Conservation (phyloP, 2,113 vertebrate species). For the Neotragus moschatus region DNA sequence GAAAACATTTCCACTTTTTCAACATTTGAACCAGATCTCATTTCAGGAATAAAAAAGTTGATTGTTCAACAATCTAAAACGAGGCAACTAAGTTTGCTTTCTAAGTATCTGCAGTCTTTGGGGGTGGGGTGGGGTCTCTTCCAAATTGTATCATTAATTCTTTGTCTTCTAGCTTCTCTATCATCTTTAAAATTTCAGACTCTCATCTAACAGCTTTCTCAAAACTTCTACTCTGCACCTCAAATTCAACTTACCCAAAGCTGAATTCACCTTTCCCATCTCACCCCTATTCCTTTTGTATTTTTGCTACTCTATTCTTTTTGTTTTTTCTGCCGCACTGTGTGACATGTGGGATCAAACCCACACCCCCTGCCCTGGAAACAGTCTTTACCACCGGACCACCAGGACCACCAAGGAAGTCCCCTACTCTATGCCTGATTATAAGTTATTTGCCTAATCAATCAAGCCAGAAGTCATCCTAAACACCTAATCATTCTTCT, state of each 20-base stretch:
- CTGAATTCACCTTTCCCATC: not conserved
- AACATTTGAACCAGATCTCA: slow-evolving; percentile 13
- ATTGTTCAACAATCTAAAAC: not conserved
- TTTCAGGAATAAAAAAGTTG: not conserved
- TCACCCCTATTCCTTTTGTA: not conserved
- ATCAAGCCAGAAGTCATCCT: not conserved
- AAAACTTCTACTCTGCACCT: not conserved
- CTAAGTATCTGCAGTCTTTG: not conserved
- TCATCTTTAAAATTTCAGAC: not conserved
- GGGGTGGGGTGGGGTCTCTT: not conserved
- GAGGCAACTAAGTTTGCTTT: not conserved
- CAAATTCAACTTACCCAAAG: slow-evolving; percentile 14
- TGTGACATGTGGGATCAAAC: not conserved
- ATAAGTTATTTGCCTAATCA: not conserved
- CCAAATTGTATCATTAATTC: not conserved
- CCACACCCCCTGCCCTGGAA: not conserved
- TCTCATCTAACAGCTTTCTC: not conserved
- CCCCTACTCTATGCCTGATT: not conserved
- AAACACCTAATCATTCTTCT: not conserved
- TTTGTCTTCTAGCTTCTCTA: not conserved
- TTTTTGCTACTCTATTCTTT: not conserved
- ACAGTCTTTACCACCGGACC: not conserved
- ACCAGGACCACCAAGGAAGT: not conserved
- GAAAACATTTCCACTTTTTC: not conserved
- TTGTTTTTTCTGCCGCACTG: not conserved